Evolutionary conservation across 2,113 vertebrate species (phyloP), one percentile per base, ranked within the genome.

Genomic region (Mirza zaza): DNA sequence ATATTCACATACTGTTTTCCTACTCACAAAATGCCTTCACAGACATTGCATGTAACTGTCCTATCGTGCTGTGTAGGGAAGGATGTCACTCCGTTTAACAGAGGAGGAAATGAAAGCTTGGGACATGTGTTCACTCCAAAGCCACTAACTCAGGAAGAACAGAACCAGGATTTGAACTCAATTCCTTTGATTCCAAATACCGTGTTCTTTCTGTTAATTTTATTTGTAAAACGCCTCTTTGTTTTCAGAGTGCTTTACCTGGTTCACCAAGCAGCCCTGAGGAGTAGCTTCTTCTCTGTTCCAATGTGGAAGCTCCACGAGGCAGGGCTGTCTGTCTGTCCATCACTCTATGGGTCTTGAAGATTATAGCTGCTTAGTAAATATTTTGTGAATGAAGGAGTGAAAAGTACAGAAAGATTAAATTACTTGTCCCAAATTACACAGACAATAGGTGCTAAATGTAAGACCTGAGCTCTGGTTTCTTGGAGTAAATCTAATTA

Each of bases 21-120:
- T 75, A 25, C 2, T 52, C 83, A 29, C 70, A 12, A 36, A 71
- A 93, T 6, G 12, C 61, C 34, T 88, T 68, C 13, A 0, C 17
- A 61, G 45, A 20, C 55, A 27, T 45, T 39, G 12, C 27, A 11
- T 7, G 12, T 39, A 65, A 32, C 36, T 45, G 4, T 10, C 34
- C 36, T 50, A 20, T 18, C 71, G 32, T 1, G 0, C 71, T 29
- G 7, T 2, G n/a, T 13, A 9, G 23, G 68, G n/a, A 18, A 32
- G 21, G 50, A 9, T 15, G 12, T 45, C 2, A 2, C 59, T 71
- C 12, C 48, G 10, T 23, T 32, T 50, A 79, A 63, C 11, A 45
- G 29, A 34, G 0, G 23, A 87, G 5, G 32, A 63, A 21, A 48
- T 36, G 9, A 7, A 34, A 59, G 63, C 2, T 2, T 0, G 1